Conservation (phyloP, 2,797 vertebrate species). For the Anguilla megastoma region DNA sequence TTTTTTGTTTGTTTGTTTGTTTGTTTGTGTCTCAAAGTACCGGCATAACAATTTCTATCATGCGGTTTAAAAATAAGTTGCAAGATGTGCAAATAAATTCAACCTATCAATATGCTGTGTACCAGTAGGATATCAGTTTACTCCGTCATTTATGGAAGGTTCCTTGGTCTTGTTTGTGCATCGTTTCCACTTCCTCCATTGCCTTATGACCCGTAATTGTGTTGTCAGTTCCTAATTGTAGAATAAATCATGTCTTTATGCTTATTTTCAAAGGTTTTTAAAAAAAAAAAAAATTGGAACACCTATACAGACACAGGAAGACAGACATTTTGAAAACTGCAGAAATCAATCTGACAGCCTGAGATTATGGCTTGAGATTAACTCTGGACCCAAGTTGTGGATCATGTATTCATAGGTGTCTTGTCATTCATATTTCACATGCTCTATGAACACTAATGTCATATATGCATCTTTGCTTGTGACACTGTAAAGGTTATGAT, state of each 20-base stretch:
- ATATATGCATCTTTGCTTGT: no score
- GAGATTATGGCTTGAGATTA: not conserved
- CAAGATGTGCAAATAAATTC: not conserved
- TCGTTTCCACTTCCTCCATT: not conserved
- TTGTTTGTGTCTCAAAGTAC: no score
- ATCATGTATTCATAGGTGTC: not conserved
- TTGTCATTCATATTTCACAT: no score
- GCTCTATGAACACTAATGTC: no score
- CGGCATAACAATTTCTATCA: not conserved
- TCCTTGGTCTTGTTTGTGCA: not conserved
- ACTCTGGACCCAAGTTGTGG: not conserved
- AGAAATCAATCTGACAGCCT: no score
- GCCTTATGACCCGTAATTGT: no score
- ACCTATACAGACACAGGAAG: no score
- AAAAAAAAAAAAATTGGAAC: no score
- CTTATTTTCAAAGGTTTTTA: not conserved
- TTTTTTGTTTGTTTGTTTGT: not conserved
- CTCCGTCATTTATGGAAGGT: no score
- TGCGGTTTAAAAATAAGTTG: not conserved
- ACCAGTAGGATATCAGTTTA: not conserved
- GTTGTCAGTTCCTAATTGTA: not conserved
- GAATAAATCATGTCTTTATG: not conserved
- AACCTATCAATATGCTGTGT: not conserved
- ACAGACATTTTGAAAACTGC: no score
- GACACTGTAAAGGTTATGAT: no score